Evolutionary conservation across 1,140 invertebrate genomes (phyloP), one percentile per base, ranked within the genome.

Genomic region (Ylistrum balloti): DNA sequence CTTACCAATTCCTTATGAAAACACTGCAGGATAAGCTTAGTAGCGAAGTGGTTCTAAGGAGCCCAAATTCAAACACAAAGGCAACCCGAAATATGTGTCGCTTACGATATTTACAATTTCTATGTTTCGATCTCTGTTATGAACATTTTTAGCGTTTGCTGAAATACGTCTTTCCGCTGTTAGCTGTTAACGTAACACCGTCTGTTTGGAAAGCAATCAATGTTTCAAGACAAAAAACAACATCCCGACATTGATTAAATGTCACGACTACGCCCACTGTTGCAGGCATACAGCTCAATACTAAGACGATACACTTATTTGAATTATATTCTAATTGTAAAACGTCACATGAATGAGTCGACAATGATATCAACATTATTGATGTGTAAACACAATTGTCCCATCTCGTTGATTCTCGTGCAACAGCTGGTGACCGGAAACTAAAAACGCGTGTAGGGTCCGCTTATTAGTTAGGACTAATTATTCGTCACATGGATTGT

Each of bases 171-270:
- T 28, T n/a, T 74, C 56, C 13, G 56, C 56, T 74, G 22, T 17
- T 28, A n/a, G 56, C 56, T 74, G 28, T 74, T 28, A 74, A 17
- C 56, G 17, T 20, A 48, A 22, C 45, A 17, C 22, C 35, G 35
- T 38, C 35, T 74, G 56, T 74, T 74, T n/a, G 56, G n/a, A 74
- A 74, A 11, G 56, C n/a, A 74, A 74, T 74, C 56, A 74, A 74
- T 74, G 56, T 74, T 74, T 74, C 56, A n/a, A 74, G 56, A 74
- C 56, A 74, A 74, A n/a, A 74, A 74, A 74, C 56, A 28, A 74
- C 56, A 74, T 74, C 22, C 28, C 56, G 9, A 9, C n/a, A 74
- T 74, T 74, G 56, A 74, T 74, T 74, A 74, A 74, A 28, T 74
- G 56, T 74, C 56, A 74, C 56, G 1, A 28, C n/a, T 74, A 74